Evolutionary conservation across 2,113 vertebrate species (phyloP).

Genomic region (Pangasianodon hypophthalmus): DNA sequence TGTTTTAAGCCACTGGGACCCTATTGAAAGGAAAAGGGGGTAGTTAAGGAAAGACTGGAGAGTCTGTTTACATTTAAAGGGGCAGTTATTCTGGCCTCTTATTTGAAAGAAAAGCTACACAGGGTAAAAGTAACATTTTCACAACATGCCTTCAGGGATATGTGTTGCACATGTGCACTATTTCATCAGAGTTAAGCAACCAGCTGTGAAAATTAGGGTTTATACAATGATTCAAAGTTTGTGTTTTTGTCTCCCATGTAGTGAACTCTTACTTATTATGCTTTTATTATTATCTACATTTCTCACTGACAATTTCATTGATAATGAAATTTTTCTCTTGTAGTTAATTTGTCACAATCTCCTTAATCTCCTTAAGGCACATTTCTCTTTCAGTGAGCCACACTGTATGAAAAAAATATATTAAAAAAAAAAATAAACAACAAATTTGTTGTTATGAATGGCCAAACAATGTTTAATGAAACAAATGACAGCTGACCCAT

Average conservation of each 20-base stretch:
- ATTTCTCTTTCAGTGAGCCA: slow-evolving; percentile 52
- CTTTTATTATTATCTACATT: too few species aligned
- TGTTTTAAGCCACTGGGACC: slow-evolving; percentile 39
- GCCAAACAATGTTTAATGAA: neutral
- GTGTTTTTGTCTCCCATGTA: neutral
- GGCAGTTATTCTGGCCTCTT: slow-evolving; percentile 1
- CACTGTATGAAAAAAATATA: slow-evolving; percentile 32
- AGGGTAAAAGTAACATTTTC: slow-evolving; percentile 34
- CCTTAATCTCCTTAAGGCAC: neutral
- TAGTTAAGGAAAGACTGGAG: slow-evolving; percentile 20
- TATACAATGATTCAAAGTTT: neutral
- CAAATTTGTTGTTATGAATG: neutral
- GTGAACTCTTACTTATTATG: neutral
- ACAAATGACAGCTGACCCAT: neutral
- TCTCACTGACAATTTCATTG: neutral
- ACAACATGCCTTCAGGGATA: slow-evolving; percentile 9
- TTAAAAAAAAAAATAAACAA: neutral
- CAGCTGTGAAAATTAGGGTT: neutral
- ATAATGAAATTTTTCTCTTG: neutral
- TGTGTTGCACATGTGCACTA: neutral
- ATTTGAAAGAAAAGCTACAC: slow-evolving; percentile 15
- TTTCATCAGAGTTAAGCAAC: neutral
- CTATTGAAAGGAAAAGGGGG: slow-evolving; percentile 13
- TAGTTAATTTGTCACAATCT: neutral
- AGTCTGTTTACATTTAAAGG: slow-evolving; percentile 40